These are phyloP conservation scores for Saxicola maurus DNA, from an alignment of 2,797 vertebrate genomes.

Conservation along the genomic window DNA sequence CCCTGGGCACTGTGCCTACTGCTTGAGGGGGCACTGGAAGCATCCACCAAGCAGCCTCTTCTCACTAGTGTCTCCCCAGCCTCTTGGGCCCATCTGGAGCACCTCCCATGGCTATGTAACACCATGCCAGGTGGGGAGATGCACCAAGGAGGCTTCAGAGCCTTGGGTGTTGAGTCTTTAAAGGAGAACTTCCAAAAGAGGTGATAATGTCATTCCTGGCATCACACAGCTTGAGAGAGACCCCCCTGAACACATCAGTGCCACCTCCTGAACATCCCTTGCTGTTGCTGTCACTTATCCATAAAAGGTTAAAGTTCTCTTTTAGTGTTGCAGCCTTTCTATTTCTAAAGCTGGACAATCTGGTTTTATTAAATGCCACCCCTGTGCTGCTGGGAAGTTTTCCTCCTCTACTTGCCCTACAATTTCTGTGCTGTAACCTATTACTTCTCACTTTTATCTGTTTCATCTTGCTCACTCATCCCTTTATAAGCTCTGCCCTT, in stretches of 20 bases:
- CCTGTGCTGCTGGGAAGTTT: neutral
- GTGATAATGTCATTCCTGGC: neutral
- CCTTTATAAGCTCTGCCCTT: neutral
- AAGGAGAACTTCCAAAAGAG: neutral
- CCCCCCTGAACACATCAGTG: neutral
- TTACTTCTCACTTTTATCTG: neutral
- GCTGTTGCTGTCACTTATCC: neutral
- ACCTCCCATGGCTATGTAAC: rapidly evolving
- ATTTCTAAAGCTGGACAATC: neutral
- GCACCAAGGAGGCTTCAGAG: neutral
- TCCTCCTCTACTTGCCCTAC: neutral
- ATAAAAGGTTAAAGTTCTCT: neutral
- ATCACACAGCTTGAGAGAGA: neutral
- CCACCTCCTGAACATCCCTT: neutral
- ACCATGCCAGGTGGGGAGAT: neutral
- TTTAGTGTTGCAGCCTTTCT: neutral
- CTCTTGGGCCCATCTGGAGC: neutral
- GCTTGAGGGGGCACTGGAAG: neutral
- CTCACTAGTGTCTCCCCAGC: neutral
- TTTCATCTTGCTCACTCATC: neutral
- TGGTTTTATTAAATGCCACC: neutral
- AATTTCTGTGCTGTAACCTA: neutral
- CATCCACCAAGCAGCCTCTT: neutral
- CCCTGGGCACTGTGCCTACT: neutral
- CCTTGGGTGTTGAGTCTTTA: neutral